Conservation (phyloP, 2,113 vertebrate species). For the Gobio gobio region DNA sequence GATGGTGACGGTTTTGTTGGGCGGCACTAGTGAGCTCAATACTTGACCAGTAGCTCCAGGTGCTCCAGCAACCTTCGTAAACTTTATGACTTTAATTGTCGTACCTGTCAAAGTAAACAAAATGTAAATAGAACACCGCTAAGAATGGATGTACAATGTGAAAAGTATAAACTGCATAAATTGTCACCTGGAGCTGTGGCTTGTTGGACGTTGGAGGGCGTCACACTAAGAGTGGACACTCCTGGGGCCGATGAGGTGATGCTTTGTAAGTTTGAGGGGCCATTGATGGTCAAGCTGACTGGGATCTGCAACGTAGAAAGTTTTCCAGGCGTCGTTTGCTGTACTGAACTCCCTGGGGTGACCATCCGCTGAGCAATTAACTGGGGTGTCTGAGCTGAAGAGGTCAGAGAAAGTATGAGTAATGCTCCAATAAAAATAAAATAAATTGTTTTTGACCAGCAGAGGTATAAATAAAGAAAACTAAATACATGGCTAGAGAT, state of each 20-base stretch:
- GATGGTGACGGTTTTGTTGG: background rate
- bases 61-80: background rate
- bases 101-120: slow-evolving; percentile 5
- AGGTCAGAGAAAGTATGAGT: background rate
- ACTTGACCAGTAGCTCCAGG: background rate
- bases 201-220: slow-evolving; percentile 24
- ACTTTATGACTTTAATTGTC: slow-evolving; percentile 20
- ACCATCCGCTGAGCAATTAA: slow-evolving; percentile 79
- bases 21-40: background rate
- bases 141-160: background rate
- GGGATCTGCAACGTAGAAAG: slow-evolving; percentile 80
- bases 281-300: slow-evolving; percentile 80
- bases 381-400: slow-evolving; percentile 79
- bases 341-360: slow-evolving; percentile 59
- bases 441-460: background rate
- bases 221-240: slow-evolving; percentile 14
- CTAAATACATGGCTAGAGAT: background rate
- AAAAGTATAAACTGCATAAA: background rate
- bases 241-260: slow-evolving; percentile 16
- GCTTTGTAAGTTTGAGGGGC: slow-evolving; percentile 65
- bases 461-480: background rate
- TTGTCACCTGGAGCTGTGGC: background rate
- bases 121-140: background rate
- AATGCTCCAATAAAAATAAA: too few relatives aligned
- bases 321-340: slow-evolving; percentile 71